Evolutionary conservation across 1,140 invertebrate species (phyloP), one percentile per base, ranked within the genome.

Genomic region (Conus ventricosus): DNA sequence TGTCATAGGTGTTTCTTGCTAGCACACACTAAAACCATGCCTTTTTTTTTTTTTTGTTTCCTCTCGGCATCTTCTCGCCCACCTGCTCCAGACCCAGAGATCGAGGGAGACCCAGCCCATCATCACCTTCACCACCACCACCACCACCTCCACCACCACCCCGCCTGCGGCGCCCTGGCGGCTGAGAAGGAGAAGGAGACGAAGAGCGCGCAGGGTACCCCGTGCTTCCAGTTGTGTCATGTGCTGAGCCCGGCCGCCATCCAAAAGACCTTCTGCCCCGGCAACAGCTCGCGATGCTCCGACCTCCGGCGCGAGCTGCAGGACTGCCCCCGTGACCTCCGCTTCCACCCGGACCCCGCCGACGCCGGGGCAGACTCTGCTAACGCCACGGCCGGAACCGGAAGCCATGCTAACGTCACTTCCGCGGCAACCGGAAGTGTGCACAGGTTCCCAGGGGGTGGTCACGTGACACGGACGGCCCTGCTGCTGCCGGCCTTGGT

Each of bases 221-320:
- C 27, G 60, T 85, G 84, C 84, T 85, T 85, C 63, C 84, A 85
- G 63, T n/a, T 85, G 27, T 85, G 84, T 25, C 84, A 85, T 39
- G 39, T 85, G 84, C 53, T 85, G 27, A 85, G 63, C 63, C 5
- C 25, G 25, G 25, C 63, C 10, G 63, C 27, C 27, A 85, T 85
- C 63, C 23, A 53, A 17, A 53, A n/a, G 20, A 75, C 84, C 1
- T 85, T 53, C 63, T 85, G 84, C 54, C 27, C 11, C 5, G 25
- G 53, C 84, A 75, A 85, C 54, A 20, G 7, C 8, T 67, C 60
- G 27, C 63, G 17, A 11, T 85, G 84, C 84, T 11, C 25, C 6
- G 63, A 85, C 51, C 84, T 85, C 25, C 27, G n/a, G 39, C 63
- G 71, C 63, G 51, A 75, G 53, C 11, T 85, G 10, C 1, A 53